Conservation (phyloP, 1,140 invertebrate species). For the Pararge aegeria region DNA sequence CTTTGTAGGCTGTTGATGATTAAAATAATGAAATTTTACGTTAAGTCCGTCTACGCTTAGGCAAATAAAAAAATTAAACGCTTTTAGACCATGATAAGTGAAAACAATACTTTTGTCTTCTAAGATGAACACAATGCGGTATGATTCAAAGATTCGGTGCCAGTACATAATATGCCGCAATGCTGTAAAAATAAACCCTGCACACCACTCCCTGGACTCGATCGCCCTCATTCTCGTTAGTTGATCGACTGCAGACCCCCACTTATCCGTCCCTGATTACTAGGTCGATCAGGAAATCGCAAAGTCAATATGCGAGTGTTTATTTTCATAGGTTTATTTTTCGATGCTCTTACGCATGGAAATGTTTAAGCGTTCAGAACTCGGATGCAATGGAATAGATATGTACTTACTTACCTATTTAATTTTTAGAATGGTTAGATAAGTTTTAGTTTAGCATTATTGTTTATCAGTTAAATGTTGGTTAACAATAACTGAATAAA, state of each 20-base stretch:
- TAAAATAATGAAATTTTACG: constrained; percentile 22
- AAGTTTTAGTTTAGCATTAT: too few relatives aligned
- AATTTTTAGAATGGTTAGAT: too few relatives aligned
- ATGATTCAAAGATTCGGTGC: too few relatives aligned
- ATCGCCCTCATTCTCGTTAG: constrained; percentile 55
- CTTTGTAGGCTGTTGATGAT: too few relatives aligned
- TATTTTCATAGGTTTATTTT: constrained; percentile 54
- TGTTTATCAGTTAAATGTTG: too few relatives aligned
- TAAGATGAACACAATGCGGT: too few relatives aligned
- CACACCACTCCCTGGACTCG: constrained; percentile 44
- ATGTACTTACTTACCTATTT: not conserved
- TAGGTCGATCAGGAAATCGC: constrained; percentile 69
- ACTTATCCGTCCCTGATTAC: constrained; percentile 57
- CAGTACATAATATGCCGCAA: too few relatives aligned
- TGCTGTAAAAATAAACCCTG: constrained; percentile 65
- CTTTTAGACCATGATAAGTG: too few relatives aligned
- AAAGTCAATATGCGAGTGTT: constrained; percentile 46
- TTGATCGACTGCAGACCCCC: constrained; percentile 65
- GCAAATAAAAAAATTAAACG: too few relatives aligned
- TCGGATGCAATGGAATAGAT: not conserved
- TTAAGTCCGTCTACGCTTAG: constrained; percentile 24
- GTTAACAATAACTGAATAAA: too few relatives aligned
- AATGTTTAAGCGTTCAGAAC: constrained; percentile 10
- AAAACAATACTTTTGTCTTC: too few relatives aligned
- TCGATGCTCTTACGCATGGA: constrained; percentile 30